A percentile compares a stretch with the other conserved stretches of the same genome.
Evolutionary conservation across 2,888 invertebrate species (phyloP).

Genomic region (Thereva unica): DNA sequence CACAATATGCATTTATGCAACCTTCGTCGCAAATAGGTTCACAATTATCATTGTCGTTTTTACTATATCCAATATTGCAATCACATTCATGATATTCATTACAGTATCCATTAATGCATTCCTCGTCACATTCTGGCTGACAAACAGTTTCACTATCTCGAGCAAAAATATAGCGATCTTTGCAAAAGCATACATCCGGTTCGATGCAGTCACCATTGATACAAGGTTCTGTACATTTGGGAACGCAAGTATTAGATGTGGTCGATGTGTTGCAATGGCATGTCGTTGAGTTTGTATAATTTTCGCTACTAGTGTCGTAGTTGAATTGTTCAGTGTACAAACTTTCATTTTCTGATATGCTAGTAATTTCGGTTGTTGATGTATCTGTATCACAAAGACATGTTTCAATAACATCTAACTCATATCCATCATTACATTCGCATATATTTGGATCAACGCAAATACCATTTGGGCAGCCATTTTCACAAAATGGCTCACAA

Average conservation of each 20-base stretch:
- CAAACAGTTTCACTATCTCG: constrained; percentile 45
- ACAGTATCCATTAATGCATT: constrained; percentile 54
- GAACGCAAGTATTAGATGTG: no score
- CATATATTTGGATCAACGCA: constrained; percentile 57
- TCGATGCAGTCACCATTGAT: constrained; percentile 51
- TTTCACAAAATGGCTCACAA: constrained; percentile 53
- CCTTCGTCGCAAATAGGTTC: constrained; percentile 18
- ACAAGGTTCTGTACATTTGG: constrained; percentile 55
- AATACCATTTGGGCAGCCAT: constrained; percentile 54
- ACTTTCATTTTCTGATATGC: no score
- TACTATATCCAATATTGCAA: constrained; percentile 42
- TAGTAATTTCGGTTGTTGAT: no score
- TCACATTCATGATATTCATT: constrained; percentile 46
- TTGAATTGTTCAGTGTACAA: no score
- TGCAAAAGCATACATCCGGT: constrained; percentile 1
- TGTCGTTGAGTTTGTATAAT: no score
- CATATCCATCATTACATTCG: constrained; percentile 48
- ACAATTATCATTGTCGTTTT: constrained; percentile 7
- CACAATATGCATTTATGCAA: constrained; percentile 45
- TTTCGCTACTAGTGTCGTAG: no score
- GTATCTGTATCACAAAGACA: no score
- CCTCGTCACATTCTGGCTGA: constrained; percentile 48
- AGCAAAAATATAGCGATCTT: not conserved
- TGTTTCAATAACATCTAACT: no score
- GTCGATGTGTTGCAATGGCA: no score